Percentiles rank a stretch among this genome's conserved stretches.
phyloP scores from a whole-genome alignment of 2,797 vertebrate species.

The Melanotaenia maccullochi region DNA sequence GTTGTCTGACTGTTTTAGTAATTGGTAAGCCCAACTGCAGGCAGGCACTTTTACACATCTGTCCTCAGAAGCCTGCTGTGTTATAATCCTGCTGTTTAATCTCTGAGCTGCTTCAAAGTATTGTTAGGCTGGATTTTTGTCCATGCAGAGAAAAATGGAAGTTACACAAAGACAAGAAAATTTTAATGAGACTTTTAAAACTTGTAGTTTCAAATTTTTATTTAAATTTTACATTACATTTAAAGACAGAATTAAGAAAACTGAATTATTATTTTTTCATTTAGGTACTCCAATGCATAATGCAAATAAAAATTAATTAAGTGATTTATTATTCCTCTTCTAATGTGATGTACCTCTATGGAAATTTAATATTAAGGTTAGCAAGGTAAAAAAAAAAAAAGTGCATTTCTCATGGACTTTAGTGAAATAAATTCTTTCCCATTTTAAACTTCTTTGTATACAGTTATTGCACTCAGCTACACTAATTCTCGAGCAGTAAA shows the following conservation, averaged over 20 bases:
- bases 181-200: not conserved
- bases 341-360: constrained; percentile 4
- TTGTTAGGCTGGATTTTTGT: not conserved
- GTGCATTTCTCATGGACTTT: constrained; percentile 1
- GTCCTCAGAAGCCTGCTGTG: not conserved
- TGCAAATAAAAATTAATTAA: constrained; percentile 25
- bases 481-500: not conserved
- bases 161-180: not conserved
- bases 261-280: constrained; percentile 27
- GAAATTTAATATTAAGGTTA: constrained; percentile 12
- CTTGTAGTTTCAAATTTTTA: constrained; percentile 6
- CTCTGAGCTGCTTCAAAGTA: not conserved
- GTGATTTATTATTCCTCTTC: constrained; percentile 32
- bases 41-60: not conserved
- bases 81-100: not conserved
- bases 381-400: not conserved
- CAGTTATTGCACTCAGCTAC: not conserved
- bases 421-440: not conserved
- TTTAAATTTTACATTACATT: constrained; percentile 16
- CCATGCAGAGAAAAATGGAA: constrained; percentile 1
- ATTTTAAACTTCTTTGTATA: not conserved
- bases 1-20: not conserved
- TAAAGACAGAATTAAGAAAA: constrained; percentile 17
- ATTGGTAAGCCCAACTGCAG: no score
- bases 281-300: constrained; percentile 12